phyloP scores from a whole-genome alignment of 2,113 vertebrate genomes.

The Oxyura jamaicensis region DNA sequence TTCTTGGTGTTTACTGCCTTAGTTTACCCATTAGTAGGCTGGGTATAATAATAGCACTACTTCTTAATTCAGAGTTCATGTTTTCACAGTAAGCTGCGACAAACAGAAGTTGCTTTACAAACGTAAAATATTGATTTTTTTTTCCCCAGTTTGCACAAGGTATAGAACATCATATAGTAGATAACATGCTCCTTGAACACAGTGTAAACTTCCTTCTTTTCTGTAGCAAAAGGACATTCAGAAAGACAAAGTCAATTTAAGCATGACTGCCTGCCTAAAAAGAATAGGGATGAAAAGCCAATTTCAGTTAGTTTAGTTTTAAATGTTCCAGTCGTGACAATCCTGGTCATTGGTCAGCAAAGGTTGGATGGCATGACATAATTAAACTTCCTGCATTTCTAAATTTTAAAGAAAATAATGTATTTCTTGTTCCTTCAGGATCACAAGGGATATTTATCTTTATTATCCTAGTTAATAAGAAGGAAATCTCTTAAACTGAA shows the following conservation, averaged over 20 bases:
- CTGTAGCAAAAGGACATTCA: neutral
- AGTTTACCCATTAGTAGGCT: neutral
- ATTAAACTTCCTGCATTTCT: neutral
- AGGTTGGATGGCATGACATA: neutral
- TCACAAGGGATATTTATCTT: conserved; percentile 10
- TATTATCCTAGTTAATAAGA: conserved; percentile 5
- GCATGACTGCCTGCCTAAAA: neutral
- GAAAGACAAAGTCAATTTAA: neutral
- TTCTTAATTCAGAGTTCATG: neutral
- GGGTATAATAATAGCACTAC: neutral
- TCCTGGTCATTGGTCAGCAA: neutral
- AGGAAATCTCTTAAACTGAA: neutral
- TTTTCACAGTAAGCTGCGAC: neutral
- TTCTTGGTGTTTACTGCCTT: neutral
- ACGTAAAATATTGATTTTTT: neutral
- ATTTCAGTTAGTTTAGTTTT: neutral
- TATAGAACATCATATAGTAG: neutral
- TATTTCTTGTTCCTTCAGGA: conserved; percentile 4
- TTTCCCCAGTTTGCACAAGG: neutral
- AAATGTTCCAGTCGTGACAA: neutral
- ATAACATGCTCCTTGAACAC: neutral
- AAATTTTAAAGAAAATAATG: conserved; percentile 6
- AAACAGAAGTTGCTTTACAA: neutral
- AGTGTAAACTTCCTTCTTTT: neutral
- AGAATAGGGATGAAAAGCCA: neutral